Evolutionary conservation across 2,888 invertebrate genomes (phyloP).

Genomic region (Sinopyrophorus schimmeli): DNA sequence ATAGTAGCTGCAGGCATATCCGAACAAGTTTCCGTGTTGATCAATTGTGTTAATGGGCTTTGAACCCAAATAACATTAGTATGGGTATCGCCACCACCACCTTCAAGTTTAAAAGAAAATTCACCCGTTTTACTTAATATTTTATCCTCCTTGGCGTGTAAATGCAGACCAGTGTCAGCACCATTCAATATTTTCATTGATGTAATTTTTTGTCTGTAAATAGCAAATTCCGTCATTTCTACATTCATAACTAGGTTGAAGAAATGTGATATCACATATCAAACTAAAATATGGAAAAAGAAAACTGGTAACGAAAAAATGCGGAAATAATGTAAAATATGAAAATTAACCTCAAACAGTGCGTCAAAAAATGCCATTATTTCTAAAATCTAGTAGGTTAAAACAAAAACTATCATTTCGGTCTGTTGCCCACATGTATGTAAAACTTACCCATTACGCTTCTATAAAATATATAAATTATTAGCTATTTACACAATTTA

Average conservation of each 20-base stretch:
- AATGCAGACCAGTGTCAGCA: constrained; percentile 44
- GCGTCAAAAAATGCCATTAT: constrained; percentile 28
- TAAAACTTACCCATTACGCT: constrained; percentile 31
- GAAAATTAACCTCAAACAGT: constrained; percentile 37
- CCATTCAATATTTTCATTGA: constrained; percentile 50
- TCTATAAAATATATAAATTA: constrained; percentile 12
- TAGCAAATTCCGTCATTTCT: constrained; percentile 22
- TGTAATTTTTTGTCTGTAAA: constrained; percentile 44
- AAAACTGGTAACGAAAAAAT: constrained; percentile 16
- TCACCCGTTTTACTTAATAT: constrained; percentile 40
- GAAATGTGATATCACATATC: constrained; percentile 4
- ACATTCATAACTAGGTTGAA: constrained; percentile 6
- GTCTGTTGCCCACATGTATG: too few relatives aligned
- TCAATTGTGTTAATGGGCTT: constrained; percentile 49
- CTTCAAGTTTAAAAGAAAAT: constrained; percentile 35
- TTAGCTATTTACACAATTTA: constrained; percentile 14
- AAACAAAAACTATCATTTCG: constrained; percentile 15
- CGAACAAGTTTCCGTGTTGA: constrained; percentile 51
- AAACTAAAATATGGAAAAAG: constrained; percentile 22
- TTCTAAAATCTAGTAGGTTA: constrained; percentile 24
- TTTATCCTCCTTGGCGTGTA: constrained; percentile 44
- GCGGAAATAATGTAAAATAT: constrained; percentile 20
- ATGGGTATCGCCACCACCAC: constrained; percentile 36
- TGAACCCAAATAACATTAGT: constrained; percentile 53
- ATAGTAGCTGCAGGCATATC: constrained; percentile 75